Percentiles rank a stretch among this genome's conserved stretches.
These are phyloP conservation scores for Biston stratarius DNA, from an alignment of 2,888 invertebrate species.

Conservation along the genomic window DNA sequence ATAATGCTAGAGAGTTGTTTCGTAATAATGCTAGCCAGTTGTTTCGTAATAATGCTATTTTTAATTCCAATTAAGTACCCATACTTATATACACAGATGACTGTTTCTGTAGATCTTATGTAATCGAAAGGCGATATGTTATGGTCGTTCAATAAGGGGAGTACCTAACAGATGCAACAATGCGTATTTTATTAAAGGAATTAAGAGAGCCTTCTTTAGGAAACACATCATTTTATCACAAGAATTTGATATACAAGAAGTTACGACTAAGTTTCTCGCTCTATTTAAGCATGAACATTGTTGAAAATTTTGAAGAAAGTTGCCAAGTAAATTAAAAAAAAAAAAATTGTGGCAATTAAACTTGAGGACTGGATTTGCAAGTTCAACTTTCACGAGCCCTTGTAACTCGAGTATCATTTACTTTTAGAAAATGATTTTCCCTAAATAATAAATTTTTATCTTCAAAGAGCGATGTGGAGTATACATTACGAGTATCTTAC, in stretches of 20 bases:
- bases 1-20: too few species aligned
- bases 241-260: slow-evolving; percentile 4
- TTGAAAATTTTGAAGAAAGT: slow-evolving; percentile 13
- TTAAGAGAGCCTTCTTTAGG: background rate
- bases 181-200: too few species aligned
- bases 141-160: too few species aligned
- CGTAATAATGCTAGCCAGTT: too few species aligned
- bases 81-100: too few species aligned
- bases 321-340: slow-evolving; percentile 20
- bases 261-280: slow-evolving; percentile 8
- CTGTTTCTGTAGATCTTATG: too few species aligned
- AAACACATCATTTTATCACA: background rate
- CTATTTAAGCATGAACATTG: slow-evolving; percentile 15
- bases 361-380: slow-evolving; percentile 7
- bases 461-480: background rate
- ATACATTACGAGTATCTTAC: background rate
- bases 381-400: slow-evolving; percentile 25
- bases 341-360: slow-evolving; percentile 23
- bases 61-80: too few species aligned
- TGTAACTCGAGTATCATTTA: slow-evolving; percentile 16
- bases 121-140: too few species aligned
- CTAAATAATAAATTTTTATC: background rate
- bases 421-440: slow-evolving; percentile 6
- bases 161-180: too few species aligned
- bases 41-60: too few species aligned